Evolutionary conservation across 1,140 invertebrate genomes (phyloP).

Genomic region (Potamilus streckersoni): DNA sequence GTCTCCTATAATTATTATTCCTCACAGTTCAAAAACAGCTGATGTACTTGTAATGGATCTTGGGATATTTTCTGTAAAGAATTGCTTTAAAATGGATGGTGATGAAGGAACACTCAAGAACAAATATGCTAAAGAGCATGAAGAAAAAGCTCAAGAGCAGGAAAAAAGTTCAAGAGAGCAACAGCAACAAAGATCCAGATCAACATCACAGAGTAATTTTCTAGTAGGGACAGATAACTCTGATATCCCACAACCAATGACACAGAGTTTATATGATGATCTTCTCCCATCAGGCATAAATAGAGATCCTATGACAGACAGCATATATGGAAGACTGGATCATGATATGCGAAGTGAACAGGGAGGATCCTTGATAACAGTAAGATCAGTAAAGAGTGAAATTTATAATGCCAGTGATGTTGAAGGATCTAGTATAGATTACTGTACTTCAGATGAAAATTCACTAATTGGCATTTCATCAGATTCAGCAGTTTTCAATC

Average conservation of each 20-base stretch:
- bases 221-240: conserved; percentile 1
- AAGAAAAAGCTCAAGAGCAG: conserved; percentile 15
- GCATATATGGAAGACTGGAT: conserved; percentile 62
- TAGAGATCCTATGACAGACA: conserved; percentile 60
- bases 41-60: conserved; percentile 86
- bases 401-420: conserved; percentile 35
- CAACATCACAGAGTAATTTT: conserved; percentile 15
- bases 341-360: conserved; percentile 37
- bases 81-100: conserved; percentile 72
- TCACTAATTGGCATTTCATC: no score
- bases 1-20: conserved; percentile 88
- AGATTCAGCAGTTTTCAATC: background rate
- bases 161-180: no score
- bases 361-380: conserved; percentile 3
- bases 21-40: conserved; percentile 83
- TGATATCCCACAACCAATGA: conserved; percentile 36
- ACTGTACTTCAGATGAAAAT: background rate
- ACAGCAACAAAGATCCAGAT: no score
- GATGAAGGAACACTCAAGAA: conserved; percentile 47
- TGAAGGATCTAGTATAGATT: conserved; percentile 49
- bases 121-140: conserved; percentile 12
- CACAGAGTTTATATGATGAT: conserved; percentile 49
- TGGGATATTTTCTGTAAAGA: conserved; percentile 82
- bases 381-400: conserved; percentile 14
- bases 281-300: conserved; percentile 32